Base-by-base conservation (phyloP, 1,140 invertebrate species). In the Nymphalis io region DNA sequence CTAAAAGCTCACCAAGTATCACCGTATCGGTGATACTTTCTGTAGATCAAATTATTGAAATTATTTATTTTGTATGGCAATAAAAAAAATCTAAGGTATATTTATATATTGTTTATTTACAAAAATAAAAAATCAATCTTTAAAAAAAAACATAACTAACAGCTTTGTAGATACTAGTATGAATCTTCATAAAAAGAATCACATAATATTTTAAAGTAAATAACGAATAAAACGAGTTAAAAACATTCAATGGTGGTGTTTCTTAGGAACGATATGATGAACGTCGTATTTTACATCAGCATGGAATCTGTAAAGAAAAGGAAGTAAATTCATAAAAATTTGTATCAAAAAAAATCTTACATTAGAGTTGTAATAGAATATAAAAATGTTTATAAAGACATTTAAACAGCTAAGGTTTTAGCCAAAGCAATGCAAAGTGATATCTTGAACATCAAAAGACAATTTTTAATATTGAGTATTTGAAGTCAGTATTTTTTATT, bases 181-280 rank as follows among this genome's bases (percentile, higher is more conserved):
- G 18, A 51, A 20, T 51, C 16, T 51, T 51, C 18, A 51, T 46
- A 16, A 16, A 16, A 18, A 51, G 6, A 51, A 16, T 51, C 18
- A 51, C 16, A 13, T 51, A 51, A 20, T 51, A 51, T 51, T 20
- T 51, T 51, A 51, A 20, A 51, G 46, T 21, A 1, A 51, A 51
- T 51, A 21, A 21, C 3, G 20, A 51, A 18, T 48, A 0, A 48
- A 51, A 51, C 46, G 2, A 51, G 1, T 51, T 51, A 20, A 13
- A 5, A 51, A 20, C 18, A 51, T 1, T 51, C n/a, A 55, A n/a
- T 55, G 12, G 44, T 51, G 57, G n/a, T 93, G 89, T 93, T 76
- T 51, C 40, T 65, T 61, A 12, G 67, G 74, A 11, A 70, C 55
- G 23, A 74, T 57, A 23, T 79, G 77, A 60, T 79, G 71, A 4